Evolutionary conservation across 2,888 invertebrate species (phyloP).

Genomic region (Mantis religiosa): DNA sequence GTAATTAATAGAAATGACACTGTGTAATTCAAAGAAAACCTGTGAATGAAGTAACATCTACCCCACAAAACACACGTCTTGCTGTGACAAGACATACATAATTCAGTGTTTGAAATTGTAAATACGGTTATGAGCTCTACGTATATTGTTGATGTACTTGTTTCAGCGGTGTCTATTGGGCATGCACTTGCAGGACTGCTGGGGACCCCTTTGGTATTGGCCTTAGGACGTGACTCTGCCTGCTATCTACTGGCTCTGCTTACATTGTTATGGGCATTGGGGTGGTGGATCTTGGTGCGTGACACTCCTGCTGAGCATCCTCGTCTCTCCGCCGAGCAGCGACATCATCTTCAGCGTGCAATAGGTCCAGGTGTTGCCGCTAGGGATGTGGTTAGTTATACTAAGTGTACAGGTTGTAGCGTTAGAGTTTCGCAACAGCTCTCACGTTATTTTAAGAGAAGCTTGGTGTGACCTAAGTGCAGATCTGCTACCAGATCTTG

Average conservation of each 20-base stretch:
- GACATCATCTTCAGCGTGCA: conserved; percentile 20
- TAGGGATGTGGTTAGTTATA: conserved; percentile 6
- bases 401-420: neutral
- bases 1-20: too few relatives aligned
- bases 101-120: too few relatives aligned
- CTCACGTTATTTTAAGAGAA: neutral
- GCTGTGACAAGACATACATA: too few relatives aligned
- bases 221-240: conserved; percentile 51
- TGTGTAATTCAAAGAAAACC: too few relatives aligned
- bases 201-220: conserved; percentile 51
- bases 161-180: conserved; percentile 52
- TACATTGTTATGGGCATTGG: conserved; percentile 52
- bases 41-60: too few relatives aligned
- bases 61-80: too few relatives aligned
- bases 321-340: conserved; percentile 17
- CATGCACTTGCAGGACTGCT: conserved; percentile 53
- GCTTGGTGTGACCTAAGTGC: neutral
- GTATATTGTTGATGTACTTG: neutral
- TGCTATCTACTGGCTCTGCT: conserved; percentile 50
- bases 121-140: too few relatives aligned
- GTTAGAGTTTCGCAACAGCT: neutral
- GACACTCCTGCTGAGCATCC: conserved; percentile 45
- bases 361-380: conserved; percentile 11
- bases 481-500: neutral
- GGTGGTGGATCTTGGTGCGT: conserved; percentile 54